Conservation (phyloP, 2,113 vertebrate species). For the Morone chrysops region DNA sequence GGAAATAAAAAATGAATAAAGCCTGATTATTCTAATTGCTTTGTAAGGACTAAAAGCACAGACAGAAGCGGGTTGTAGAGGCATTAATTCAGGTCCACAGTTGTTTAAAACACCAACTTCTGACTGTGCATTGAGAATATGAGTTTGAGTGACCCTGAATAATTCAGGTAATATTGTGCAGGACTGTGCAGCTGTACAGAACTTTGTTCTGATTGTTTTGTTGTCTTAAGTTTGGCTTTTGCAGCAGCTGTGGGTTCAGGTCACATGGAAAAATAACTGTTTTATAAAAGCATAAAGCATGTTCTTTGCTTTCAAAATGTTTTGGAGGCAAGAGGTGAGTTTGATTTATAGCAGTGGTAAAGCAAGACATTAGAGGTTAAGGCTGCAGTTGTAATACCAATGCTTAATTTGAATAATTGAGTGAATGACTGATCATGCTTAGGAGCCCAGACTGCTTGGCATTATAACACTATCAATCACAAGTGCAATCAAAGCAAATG, state of each 20-base stretch:
- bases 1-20: not conserved
- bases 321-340: slow-evolving; percentile 55
- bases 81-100: not conserved
- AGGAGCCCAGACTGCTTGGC: slow-evolving; percentile 65
- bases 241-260: slow-evolving; percentile 3
- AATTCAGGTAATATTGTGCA: not conserved
- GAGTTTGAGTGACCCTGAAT: slow-evolving; percentile 18
- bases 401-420: slow-evolving; percentile 80
- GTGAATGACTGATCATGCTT: slow-evolving; percentile 78
- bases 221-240: not conserved
- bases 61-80: not conserved
- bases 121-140: not conserved
- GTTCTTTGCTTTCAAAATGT: slow-evolving; percentile 27
- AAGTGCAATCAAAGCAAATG: slow-evolving; percentile 78
- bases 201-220: slow-evolving; percentile 13
- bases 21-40: not conserved
- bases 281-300: slow-evolving; percentile 6
- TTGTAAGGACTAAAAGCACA: not conserved
- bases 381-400: slow-evolving; percentile 74
- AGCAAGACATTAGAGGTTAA: slow-evolving; percentile 74
- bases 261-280: not conserved
- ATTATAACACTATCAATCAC: slow-evolving; percentile 74
- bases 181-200: not conserved
- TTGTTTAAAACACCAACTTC: not conserved
- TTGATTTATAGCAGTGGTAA: slow-evolving; percentile 75